Conservation (phyloP, 2,113 vertebrate species). For the Craseonycteris thonglongyai region DNA sequence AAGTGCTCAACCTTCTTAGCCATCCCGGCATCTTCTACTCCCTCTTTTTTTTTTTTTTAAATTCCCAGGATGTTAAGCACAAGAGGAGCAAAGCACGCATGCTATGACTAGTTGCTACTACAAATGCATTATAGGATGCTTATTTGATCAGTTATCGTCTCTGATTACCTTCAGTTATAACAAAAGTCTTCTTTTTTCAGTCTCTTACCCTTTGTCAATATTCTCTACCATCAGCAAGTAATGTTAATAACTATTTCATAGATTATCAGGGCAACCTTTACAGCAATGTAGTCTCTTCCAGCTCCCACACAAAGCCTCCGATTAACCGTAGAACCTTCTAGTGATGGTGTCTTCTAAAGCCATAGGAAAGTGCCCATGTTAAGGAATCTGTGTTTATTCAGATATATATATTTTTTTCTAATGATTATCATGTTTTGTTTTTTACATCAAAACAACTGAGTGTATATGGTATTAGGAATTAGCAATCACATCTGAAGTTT, state of each 20-base stretch:
- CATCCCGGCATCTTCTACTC: too few species aligned
- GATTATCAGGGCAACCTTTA: neutral
- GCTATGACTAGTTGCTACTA: accelerated
- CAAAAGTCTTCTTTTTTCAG: neutral
- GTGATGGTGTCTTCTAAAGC: neutral
- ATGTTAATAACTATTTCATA: neutral
- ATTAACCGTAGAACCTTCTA: neutral
- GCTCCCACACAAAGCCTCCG: accelerated
- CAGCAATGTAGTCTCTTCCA: neutral
- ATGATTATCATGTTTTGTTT: neutral
- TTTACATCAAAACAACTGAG: neutral
- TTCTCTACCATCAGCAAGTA: neutral
- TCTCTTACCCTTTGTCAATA: neutral
- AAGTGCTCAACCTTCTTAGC: too few species aligned
- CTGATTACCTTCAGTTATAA: neutral
- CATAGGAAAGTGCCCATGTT: neutral
- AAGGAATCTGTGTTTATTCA: neutral
- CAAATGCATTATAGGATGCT: neutral
- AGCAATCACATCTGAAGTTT: neutral
- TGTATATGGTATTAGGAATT: neutral
- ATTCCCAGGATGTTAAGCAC: neutral
- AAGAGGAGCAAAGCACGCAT: neutral
- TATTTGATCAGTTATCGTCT: neutral
- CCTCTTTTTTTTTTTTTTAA: neutral
- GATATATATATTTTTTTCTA: neutral